phyloP scores from a whole-genome alignment of 2,888 invertebrate genomes.

The Carabus problematicus region DNA sequence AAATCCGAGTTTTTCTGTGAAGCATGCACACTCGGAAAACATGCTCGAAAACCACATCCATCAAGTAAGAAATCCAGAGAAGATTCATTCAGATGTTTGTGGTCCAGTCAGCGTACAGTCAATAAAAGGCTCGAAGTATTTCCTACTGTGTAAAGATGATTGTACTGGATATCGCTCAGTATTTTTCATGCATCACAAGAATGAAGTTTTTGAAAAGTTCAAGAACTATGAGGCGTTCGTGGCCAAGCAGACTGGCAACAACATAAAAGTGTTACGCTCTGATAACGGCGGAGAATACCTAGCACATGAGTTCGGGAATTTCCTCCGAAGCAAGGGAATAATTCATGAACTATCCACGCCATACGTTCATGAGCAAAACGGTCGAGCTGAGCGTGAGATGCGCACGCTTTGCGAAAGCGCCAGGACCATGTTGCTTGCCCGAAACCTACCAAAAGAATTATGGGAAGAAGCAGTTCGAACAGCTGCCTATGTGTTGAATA shows the following conservation, averaged over 20 bases:
- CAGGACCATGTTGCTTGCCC: constrained; percentile 48
- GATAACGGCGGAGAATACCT: constrained; percentile 48
- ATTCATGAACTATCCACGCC: constrained; percentile 44
- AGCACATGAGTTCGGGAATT: constrained; percentile 41
- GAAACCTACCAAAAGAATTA: constrained; percentile 46
- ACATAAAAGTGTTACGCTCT: constrained; percentile 43
- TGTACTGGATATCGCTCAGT: constrained; percentile 2
- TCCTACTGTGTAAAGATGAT: constrained; percentile 24
- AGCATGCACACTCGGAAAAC: background rate
- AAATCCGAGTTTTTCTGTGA: constrained; percentile 2
- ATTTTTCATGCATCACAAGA: constrained; percentile 20
- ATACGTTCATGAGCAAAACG: constrained; percentile 49
- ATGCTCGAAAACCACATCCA: background rate
- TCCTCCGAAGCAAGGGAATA: constrained; percentile 46
- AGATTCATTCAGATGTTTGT: constrained; percentile 48
- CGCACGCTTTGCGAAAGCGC: constrained; percentile 51
- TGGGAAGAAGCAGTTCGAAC: constrained; percentile 53
- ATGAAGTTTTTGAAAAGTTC: constrained; percentile 24
- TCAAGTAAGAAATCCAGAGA: background rate
- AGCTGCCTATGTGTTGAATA: constrained; percentile 49
- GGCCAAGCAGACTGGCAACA: constrained; percentile 43
- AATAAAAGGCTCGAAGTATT: constrained; percentile 17
- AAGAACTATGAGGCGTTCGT: too few relatives aligned
- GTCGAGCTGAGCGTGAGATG: constrained; percentile 50
- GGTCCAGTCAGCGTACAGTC: constrained; percentile 46